Evolutionary conservation across 2,888 invertebrate species (phyloP).

Genomic region (Limenitis camilla): DNA sequence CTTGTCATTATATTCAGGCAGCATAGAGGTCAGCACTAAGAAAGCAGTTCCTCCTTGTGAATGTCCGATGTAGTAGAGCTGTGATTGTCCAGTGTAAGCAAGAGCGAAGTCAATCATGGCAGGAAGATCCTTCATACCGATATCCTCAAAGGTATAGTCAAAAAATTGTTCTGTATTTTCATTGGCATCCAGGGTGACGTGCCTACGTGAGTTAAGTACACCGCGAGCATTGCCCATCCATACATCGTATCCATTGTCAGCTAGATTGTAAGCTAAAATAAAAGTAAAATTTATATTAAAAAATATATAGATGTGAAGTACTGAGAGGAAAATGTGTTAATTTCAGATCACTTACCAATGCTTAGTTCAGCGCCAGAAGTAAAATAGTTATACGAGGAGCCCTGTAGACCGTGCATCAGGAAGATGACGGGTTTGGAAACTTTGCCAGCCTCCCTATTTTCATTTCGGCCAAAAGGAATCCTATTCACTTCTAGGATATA

Average conservation of each 20-base stretch:
- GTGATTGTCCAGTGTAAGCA: constrained; percentile 33
- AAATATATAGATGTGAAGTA: too few relatives aligned
- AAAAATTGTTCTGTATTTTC: constrained; percentile 41
- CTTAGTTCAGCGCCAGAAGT: constrained; percentile 26
- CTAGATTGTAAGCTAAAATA: constrained; percentile 76
- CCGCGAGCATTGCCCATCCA: constrained; percentile 91
- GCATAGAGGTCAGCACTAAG: constrained; percentile 42
- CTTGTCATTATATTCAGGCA: constrained; percentile 48
- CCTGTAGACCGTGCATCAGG: constrained; percentile 35
- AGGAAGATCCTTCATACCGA: constrained; percentile 48
- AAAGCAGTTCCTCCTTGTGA: constrained; percentile 61
- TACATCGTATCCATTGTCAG: constrained; percentile 80
- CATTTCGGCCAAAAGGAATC: constrained; percentile 31
- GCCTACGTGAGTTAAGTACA: constrained; percentile 79
- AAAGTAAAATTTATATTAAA: too few relatives aligned
- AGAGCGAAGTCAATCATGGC: constrained; percentile 53
- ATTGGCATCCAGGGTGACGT: constrained; percentile 46
- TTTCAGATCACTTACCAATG: constrained; percentile 34
- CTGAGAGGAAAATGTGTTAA: too few relatives aligned
- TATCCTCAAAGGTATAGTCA: constrained; percentile 56
- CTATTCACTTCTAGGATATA: constrained; percentile 37
- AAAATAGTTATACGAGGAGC: constrained; percentile 28
- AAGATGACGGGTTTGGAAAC: constrained; percentile 31
- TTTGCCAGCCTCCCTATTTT: constrained; percentile 8
- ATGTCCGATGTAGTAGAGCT: constrained; percentile 58